These are phyloP conservation scores for Morus bassanus DNA, from an alignment of 2,797 vertebrate genomes.

Conservation along the genomic window DNA sequence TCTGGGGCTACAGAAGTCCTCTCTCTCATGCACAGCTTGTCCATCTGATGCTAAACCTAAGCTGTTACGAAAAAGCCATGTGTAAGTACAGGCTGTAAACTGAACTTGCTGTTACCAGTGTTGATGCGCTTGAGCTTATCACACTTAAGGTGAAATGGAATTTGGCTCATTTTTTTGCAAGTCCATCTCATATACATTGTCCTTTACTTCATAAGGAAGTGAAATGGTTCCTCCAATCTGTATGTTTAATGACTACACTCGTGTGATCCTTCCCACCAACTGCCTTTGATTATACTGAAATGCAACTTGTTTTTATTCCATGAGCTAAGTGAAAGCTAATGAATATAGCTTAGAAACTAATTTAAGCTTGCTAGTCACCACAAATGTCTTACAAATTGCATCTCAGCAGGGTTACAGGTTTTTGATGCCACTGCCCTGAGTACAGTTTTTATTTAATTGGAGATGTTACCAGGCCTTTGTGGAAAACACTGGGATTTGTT, in stretches of 20 bases:
- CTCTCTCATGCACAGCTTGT: background rate
- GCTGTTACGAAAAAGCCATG: background rate
- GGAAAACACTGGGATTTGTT: background rate
- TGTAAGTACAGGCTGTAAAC: background rate
- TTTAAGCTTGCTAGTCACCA: background rate
- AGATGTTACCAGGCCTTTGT: conserved; percentile 5
- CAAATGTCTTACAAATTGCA: background rate
- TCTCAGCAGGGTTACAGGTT: background rate
- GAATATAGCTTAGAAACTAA: background rate
- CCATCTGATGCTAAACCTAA: background rate
- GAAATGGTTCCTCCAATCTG: background rate
- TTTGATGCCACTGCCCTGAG: background rate
- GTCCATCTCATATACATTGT: background rate
- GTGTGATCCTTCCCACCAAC: background rate
- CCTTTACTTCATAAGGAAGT: background rate
- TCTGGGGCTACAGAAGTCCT: background rate
- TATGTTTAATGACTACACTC: background rate
- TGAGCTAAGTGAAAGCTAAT: background rate
- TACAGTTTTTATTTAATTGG: conserved; percentile 51
- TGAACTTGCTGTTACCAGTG: background rate
- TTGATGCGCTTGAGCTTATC: background rate
- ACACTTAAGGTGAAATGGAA: background rate
- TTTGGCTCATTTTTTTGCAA: background rate
- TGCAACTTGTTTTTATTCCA: background rate
- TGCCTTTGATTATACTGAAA: background rate